phyloP scores from a whole-genome alignment of 2,113 vertebrate genomes.

The Heliornis fulica region DNA sequence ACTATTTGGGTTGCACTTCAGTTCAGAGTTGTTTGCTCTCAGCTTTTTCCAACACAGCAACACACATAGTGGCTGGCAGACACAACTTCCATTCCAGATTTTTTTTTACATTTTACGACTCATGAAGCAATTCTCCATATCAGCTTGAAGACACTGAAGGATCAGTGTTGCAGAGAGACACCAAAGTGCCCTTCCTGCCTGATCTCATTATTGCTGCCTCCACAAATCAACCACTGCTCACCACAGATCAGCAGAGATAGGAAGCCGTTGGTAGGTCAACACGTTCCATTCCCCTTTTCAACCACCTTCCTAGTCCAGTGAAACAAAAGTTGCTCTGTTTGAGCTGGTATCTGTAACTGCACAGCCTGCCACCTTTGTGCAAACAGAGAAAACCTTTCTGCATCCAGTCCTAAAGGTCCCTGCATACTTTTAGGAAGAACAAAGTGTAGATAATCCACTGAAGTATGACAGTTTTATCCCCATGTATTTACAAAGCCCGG shows the following conservation, averaged over 20 bases:
- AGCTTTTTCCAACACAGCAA: neutral
- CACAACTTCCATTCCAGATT: neutral
- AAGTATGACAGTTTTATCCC: conserved; percentile 31
- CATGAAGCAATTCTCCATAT: neutral
- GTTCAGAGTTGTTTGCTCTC: neutral
- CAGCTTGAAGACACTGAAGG: neutral
- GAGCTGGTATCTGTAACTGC: conserved; percentile 16
- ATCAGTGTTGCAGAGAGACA: neutral
- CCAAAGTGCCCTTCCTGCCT: neutral
- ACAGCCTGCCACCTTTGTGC: conserved; percentile 30
- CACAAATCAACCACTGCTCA: neutral
- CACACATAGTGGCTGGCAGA: neutral
- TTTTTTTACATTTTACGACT: neutral
- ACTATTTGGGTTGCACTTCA: neutral
- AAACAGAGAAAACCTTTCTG: conserved; percentile 36
- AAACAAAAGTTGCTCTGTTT: conserved; percentile 57
- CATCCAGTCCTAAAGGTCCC: neutral
- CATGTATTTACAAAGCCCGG: conserved; percentile 4
- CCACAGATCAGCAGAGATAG: neutral
- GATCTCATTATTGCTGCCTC: neutral
- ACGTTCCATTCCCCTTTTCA: conserved; percentile 8
- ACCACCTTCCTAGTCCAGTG: neutral
- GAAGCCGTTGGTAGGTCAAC: conserved; percentile 16
- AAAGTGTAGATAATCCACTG: conserved; percentile 48
- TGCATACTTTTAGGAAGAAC: conserved; percentile 39